These are phyloP conservation scores for Sphyrna mokarran DNA, from an alignment of 2,113 vertebrate genomes.

Conservation along the genomic window DNA sequence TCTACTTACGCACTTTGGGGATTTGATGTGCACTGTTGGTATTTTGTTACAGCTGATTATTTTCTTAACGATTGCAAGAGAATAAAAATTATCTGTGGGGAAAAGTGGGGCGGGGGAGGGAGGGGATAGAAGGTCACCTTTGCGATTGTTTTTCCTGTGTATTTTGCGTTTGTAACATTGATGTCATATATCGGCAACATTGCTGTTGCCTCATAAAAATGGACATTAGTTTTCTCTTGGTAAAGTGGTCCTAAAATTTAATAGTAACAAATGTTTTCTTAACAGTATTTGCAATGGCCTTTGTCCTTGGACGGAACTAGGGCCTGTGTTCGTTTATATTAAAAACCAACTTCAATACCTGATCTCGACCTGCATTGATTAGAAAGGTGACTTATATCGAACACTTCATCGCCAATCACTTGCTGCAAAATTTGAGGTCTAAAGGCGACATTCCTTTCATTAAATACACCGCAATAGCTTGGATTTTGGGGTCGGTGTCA, in stretches of 20 bases:
- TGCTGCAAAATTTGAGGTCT: background rate
- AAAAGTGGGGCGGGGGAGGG: background rate
- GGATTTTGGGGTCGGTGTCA: background rate
- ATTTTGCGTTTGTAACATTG: conserved; percentile 41
- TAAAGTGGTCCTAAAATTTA: conserved; percentile 39
- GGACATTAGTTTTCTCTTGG: conserved; percentile 35
- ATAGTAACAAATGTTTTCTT: conserved; percentile 38
- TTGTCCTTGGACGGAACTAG: background rate
- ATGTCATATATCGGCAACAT: conserved; percentile 36
- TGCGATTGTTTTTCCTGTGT: conserved; percentile 38
- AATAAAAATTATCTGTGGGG: conserved; percentile 30
- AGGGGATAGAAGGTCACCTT: conserved; percentile 15
- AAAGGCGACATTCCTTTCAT: background rate
- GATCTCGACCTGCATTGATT: background rate
- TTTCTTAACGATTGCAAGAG: background rate
- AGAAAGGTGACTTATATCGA: background rate
- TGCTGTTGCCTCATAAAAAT: conserved; percentile 39
- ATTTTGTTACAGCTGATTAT: background rate
- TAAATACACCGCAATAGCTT: background rate
- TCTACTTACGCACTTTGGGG: conserved; percentile 41
- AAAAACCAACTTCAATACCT: conserved; percentile 6
- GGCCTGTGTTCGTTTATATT: conserved; percentile 20
- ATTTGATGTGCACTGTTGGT: conserved; percentile 40
- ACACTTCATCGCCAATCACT: background rate
- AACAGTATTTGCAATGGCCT: conserved; percentile 40